A percentile compares a stretch with the other conserved stretches of the same genome.
Conservation (phyloP, 2,113 vertebrate genomes). For the Mola mola region DNA sequence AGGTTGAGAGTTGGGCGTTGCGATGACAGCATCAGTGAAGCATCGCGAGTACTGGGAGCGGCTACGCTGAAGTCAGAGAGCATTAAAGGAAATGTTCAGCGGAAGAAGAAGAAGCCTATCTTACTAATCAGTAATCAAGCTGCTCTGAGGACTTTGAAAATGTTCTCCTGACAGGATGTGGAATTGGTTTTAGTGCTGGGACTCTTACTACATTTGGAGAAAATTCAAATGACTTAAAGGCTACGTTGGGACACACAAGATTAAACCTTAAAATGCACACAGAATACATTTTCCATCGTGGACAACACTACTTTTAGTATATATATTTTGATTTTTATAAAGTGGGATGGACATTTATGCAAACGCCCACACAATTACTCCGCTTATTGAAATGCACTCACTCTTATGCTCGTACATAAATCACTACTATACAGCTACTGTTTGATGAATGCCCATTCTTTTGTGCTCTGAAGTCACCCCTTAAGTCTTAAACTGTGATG, state of each 20-base stretch:
- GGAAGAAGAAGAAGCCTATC: slow-evolving; percentile 29
- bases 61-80: slow-evolving; percentile 20
- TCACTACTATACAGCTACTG: slow-evolving; percentile 23
- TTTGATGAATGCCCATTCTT: slow-evolving; percentile 43
- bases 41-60: slow-evolving; percentile 24
- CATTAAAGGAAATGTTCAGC: no score
- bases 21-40: slow-evolving; percentile 48
- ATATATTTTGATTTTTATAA: background rate
- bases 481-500: slow-evolving; percentile 46
- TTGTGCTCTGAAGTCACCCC: slow-evolving; percentile 27
- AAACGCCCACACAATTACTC: slow-evolving; percentile 7
- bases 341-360: background rate
- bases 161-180: slow-evolving; percentile 21
- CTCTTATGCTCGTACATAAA: slow-evolving; percentile 24
- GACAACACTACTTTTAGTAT: background rate
- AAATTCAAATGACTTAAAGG: slow-evolving; percentile 15
- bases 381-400: slow-evolving; percentile 14
- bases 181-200: slow-evolving; percentile 8
- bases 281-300: slow-evolving; percentile 1
- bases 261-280: slow-evolving; percentile 9
- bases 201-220: slow-evolving; percentile 8
- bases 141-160: slow-evolving; percentile 29
- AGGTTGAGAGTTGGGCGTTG: slow-evolving; percentile 42
- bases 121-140: slow-evolving; percentile 56
- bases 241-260: background rate